Base-by-base conservation (phyloP, 2,113 vertebrate genomes). In the Prochilodus magdalenae region DNA sequence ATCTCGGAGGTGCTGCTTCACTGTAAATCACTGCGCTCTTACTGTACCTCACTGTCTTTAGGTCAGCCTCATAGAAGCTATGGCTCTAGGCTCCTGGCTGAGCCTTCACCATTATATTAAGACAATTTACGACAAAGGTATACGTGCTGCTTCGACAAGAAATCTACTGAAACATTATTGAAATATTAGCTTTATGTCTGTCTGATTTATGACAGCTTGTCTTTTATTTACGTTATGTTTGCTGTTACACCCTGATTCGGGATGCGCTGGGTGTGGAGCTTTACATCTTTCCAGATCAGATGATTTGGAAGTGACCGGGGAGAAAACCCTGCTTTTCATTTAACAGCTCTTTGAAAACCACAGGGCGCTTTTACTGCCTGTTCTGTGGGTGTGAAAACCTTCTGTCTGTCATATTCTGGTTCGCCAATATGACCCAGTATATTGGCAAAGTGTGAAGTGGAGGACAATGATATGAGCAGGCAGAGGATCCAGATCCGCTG, bases 341-440 rank as follows among this genome's bases (percentile, higher is more conserved):
- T 77, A 66, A 84, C 73, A 80, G 65, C 73, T 67, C 75, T 77
- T 82, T 85, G 75, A 60, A 82, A 82, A 82, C 75, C 80, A 67
- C 75, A 78, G 75, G 24, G 75, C 29, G 47, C 84, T 77, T 85
- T 82, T 82, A 78, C 84, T 69, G 80, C 75, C 80, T 77, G 80
- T 73, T 78, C 40, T 85, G 84, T 82, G 84, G 75, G 80, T 82
- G 84, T 82, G 84, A 85, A 81, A 82, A 66, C 69, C 69, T 72
- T 81, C 80, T 81, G 77, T 73, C 77, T 83, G 83, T 75, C 73
- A 80, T 79, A 83, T 75, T 77, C 74, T 65, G 73, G 57, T 77
- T 33, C 16, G 72, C 66, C 74, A 65, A 40, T 81, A 77, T 66
- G 22, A 62, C 72, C 69, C 77, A 75, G 71, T 80, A 75, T 75